Base-by-base conservation (phyloP, 2,797 vertebrate genomes). In the Urocyon cinereoargenteus region DNA sequence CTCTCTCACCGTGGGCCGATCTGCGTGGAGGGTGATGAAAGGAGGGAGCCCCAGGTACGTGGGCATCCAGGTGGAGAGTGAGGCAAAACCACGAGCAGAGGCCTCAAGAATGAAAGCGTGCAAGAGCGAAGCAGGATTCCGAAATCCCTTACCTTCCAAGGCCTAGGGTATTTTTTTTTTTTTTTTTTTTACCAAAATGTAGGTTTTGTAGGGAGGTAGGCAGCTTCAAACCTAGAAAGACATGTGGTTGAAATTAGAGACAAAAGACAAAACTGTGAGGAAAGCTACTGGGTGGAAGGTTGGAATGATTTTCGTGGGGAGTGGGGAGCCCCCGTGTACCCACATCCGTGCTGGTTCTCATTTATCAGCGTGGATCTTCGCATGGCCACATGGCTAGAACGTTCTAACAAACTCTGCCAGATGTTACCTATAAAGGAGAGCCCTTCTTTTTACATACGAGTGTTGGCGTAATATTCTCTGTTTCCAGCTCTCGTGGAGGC, bases 181-280 rank as follows among this genome's bases (percentile, higher is more conserved):
- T 40, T 40, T 40, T 40, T 16, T n/a, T 95, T 77, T 40, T 79
- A 51, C 75, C 78, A 73, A 72, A 83, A 61, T 15, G 8, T n/a
- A 70, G 68, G 19, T 31, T 91, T 96, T 84, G 0, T 72, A 66
- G 40, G n/a, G 70, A 89, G 36, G 40, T 14, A 45, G 83, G 28
- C 53, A 75, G n/a, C 26, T 89, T 36, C n/a, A 70, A 53, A 92
- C 78, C 57, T 96, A 81, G 55, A 94, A 96, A 75, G 72, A 79
- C 95, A 96, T 96, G 66, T 94, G 97, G 88, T 91, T 94, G 70
- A 93, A 93, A 97, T 96, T 90, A 96, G 59, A 90, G 72, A 85
- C 92, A 81, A 89, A 77, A 87, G 94, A 83, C 45, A 85, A 70
- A 89, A 62, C 61, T 36, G 81, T 83, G 78, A 86, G 91, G 55